phyloP scores from a whole-genome alignment of 2,797 vertebrate genomes.

The Manis javanica region DNA sequence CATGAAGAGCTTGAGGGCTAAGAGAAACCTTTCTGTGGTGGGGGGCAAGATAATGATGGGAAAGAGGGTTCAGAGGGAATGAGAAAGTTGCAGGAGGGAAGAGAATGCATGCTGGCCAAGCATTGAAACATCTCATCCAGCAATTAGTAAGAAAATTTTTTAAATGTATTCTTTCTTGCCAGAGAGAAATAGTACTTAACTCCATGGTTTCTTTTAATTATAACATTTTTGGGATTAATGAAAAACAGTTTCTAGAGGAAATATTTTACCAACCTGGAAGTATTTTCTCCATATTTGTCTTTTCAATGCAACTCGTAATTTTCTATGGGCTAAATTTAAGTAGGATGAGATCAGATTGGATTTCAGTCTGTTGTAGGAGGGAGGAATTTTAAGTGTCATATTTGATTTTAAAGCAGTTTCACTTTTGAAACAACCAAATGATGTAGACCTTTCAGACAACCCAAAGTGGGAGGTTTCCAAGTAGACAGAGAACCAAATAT shows the following conservation, averaged over 20 bases:
- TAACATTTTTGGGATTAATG: background rate
- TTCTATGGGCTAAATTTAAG: background rate
- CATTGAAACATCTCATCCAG: background rate
- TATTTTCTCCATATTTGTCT: background rate
- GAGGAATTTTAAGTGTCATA: background rate
- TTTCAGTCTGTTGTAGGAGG: background rate
- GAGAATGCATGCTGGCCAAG: background rate
- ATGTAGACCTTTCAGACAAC: background rate
- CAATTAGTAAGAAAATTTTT: background rate
- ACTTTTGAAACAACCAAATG: background rate
- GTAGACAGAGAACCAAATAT: background rate
- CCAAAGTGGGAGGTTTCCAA: background rate
- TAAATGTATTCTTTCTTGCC: background rate
- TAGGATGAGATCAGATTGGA: background rate
- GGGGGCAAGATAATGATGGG: background rate
- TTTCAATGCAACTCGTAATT: background rate
- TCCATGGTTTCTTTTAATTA: background rate
- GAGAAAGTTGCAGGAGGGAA: background rate
- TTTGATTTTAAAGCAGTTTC: conserved; percentile 31
- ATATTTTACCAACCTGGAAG: background rate
- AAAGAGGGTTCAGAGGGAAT: background rate
- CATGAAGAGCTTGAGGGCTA: background rate
- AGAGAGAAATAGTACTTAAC: background rate
- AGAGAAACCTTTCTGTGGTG: background rate
- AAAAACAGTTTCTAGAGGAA: background rate